Evolutionary conservation across 2,797 vertebrate genomes (phyloP).

Genomic region (Tolypeutes matacus): DNA sequence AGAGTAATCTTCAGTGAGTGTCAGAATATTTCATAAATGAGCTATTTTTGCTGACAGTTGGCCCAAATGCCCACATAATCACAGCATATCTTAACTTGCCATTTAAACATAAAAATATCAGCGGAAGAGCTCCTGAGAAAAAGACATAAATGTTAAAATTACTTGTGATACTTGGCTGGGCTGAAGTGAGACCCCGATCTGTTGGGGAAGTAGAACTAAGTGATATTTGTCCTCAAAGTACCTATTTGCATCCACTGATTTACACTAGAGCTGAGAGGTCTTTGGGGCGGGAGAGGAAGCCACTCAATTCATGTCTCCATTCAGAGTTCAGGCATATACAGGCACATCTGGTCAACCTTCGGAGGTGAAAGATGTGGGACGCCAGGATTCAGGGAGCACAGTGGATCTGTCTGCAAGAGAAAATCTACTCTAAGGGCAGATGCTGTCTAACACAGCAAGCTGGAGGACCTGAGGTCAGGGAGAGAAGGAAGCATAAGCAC

Average conservation of each 20-base stretch:
- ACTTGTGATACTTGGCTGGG: neutral
- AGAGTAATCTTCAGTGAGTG: neutral
- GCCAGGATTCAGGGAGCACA: neutral
- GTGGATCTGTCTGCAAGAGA: neutral
- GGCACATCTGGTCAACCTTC: neutral
- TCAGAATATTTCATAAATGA: constrained; percentile 25
- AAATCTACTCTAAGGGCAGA: constrained; percentile 5
- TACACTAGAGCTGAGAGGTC: neutral
- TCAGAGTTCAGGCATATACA: neutral
- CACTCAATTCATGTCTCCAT: neutral
- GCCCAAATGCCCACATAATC: neutral
- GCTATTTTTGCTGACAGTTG: neutral
- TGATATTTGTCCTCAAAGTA: neutral
- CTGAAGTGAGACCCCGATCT: neutral
- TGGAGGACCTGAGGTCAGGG: neutral
- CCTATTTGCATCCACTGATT: neutral
- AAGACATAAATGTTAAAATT: neutral
- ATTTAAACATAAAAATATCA: constrained; percentile 17
- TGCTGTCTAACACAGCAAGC: neutral
- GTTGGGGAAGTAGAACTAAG: neutral
- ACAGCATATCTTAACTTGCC: neutral
- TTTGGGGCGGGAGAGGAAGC: neutral
- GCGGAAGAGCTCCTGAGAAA: neutral
- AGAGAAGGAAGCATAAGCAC: neutral
- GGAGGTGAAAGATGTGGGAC: neutral